Conservation (phyloP, 2,113 vertebrate genomes). For the Tragulus kanchil region DNA sequence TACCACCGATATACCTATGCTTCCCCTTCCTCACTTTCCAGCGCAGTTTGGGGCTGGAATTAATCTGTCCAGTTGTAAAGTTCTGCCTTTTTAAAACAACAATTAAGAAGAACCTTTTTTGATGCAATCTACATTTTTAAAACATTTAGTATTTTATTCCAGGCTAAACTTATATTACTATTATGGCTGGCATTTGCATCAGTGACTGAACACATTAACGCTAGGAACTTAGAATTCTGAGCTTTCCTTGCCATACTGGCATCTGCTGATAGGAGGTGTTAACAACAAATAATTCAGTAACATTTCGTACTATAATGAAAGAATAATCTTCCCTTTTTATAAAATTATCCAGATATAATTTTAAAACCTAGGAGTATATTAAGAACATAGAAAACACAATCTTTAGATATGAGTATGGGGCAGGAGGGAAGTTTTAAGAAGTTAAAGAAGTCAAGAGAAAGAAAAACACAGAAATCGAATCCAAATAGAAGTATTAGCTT, state of each 20-base stretch:
- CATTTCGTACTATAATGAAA: background rate
- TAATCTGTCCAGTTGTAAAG: background rate
- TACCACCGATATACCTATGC: background rate
- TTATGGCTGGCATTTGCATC: background rate
- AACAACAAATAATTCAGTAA: background rate
- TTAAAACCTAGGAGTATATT: background rate
- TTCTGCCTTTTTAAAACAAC: background rate
- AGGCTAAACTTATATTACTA: background rate
- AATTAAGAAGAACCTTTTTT: background rate
- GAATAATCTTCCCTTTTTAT: background rate
- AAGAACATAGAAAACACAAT: background rate
- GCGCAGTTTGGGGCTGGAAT: background rate
- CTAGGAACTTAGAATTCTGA: background rate
- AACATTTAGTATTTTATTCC: background rate
- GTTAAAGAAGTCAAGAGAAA: background rate
- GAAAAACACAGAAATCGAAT: conserved; percentile 1
- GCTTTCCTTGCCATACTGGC: background rate
- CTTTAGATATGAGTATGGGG: background rate
- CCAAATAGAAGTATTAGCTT: background rate
- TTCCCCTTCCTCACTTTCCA: conserved; percentile 1
- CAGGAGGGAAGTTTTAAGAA: background rate
- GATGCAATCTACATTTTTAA: background rate
- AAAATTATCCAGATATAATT: background rate
- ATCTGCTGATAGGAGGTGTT: background rate
- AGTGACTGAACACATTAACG: background rate